Percentiles rank a stretch among this genome's conserved stretches.
These are phyloP conservation scores for Lepilemur ruficaudatus DNA, from an alignment of 2,797 vertebrate species.

Conservation along the genomic window DNA sequence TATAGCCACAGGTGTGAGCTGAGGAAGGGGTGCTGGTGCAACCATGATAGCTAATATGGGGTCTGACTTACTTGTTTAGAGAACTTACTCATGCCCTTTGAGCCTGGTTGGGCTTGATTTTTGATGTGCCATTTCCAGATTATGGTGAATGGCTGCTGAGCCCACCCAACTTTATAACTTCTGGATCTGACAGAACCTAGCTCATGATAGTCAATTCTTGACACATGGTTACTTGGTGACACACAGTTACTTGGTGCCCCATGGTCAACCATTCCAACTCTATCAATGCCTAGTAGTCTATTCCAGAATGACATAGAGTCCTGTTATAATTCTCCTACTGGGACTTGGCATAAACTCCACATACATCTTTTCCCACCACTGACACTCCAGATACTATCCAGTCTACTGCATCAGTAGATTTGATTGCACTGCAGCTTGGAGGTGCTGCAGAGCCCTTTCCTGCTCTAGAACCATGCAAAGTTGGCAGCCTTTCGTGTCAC, in stretches of 20 bases:
- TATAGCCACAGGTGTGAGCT: not conserved
- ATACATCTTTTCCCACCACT: not conserved
- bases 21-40: not conserved
- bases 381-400: not conserved
- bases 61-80: not conserved
- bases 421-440: not conserved
- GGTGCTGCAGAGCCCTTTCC: not conserved
- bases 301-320: not conserved
- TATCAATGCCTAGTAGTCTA: not conserved
- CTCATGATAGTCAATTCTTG: not conserved
- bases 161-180: not conserved
- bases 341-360: not conserved
- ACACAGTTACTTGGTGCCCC: not conserved
- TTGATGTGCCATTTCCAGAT: not conserved
- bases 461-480: not conserved
- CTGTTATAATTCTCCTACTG: not conserved
- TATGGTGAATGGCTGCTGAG: not conserved
- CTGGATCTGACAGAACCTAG: not conserved
- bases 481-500: not conserved
- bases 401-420: not conserved
- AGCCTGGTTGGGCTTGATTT: not conserved
- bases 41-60: not conserved
- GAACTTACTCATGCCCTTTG: not conserved
- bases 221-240: not conserved
- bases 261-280: not conserved